Percentiles rank a stretch among this genome's conserved stretches.
These are phyloP conservation scores for Carcinoscorpius rotundicauda DNA, from an alignment of 1,140 invertebrate genomes.

Conservation along the genomic window DNA sequence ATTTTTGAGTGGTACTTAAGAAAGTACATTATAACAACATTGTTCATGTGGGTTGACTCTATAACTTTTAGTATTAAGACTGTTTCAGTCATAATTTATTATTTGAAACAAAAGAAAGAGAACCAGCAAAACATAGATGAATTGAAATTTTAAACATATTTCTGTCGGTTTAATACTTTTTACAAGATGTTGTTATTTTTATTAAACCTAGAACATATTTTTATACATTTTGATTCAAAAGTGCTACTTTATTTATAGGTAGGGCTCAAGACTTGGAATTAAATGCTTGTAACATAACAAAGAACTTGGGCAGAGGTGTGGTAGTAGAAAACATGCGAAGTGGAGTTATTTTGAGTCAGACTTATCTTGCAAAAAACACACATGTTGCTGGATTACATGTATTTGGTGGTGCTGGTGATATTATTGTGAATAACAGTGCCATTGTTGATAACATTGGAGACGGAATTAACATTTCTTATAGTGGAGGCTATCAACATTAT, in stretches of 20 bases:
- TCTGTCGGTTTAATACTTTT: no score
- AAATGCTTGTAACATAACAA: slow-evolving; percentile 62
- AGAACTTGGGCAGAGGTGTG: slow-evolving; percentile 87
- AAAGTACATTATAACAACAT: no score
- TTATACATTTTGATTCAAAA: not conserved
- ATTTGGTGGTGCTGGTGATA: slow-evolving; percentile 68
- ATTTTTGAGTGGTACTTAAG: no score
- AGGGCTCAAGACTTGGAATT: slow-evolving; percentile 82
- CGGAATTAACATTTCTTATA: slow-evolving; percentile 62
- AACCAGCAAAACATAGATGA: no score
- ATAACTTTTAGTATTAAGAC: no score
- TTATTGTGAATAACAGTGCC: slow-evolving; percentile 79
- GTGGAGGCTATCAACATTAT: slow-evolving; percentile 77
- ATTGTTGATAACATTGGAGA: slow-evolving; percentile 77
- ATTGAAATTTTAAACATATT: no score
- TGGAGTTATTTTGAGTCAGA: slow-evolving; percentile 61
- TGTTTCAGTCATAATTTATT: no score
- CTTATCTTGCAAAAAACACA: slow-evolving; percentile 70
- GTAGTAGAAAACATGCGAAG: slow-evolving; percentile 70
- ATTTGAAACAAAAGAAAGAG: no score
- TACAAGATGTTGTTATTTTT: not conserved
- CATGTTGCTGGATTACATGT: slow-evolving; percentile 80
- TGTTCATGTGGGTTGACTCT: no score
- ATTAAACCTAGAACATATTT: not conserved
- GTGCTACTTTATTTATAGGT: slow-evolving; percentile 33